These are phyloP conservation scores for Micropoecilia bifurca DNA, from an alignment of 2,797 vertebrate genomes.

Conservation along the genomic window DNA sequence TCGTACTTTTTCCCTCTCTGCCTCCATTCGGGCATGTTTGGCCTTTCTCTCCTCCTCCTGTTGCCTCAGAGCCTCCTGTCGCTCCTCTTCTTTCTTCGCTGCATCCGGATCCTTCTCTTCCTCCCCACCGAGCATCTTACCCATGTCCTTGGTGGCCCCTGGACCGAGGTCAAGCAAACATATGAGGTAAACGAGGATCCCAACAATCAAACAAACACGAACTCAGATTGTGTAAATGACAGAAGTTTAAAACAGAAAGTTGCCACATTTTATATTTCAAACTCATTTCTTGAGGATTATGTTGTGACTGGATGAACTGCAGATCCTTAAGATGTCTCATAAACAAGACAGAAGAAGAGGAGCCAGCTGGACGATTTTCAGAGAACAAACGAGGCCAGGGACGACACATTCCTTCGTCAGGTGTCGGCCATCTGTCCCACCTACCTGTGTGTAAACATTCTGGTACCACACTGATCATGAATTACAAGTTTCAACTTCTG, in stretches of 20 bases:
- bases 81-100: slow-evolving; percentile 96
- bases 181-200: neutral
- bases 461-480: slow-evolving; percentile 5
- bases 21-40: slow-evolving; percentile 96
- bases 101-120: slow-evolving; percentile 98
- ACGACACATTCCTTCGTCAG: slow-evolving; percentile 21
- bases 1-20: slow-evolving; percentile 96
- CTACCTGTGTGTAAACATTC: slow-evolving; percentile 12
- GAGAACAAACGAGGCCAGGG: slow-evolving; percentile 36
- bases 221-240: neutral
- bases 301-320: slow-evolving; percentile 2
- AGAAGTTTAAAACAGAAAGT: neutral
- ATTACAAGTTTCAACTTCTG: neutral
- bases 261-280: slow-evolving; percentile 8
- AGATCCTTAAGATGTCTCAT: slow-evolving; percentile 22
- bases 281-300: slow-evolving; percentile 30
- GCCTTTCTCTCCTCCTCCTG: slow-evolving; percentile 97
- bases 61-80: slow-evolving; percentile 95
- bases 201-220: neutral
- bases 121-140: slow-evolving; percentile 98
- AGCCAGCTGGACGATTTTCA: slow-evolving; percentile 61
- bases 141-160: slow-evolving; percentile 99
- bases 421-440: slow-evolving; percentile 50
- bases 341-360: slow-evolving; percentile 24
- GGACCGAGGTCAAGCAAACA: slow-evolving; percentile 12